Conservation (phyloP, 1,140 invertebrate genomes). For the Cyrtorhinus lividipennis region DNA sequence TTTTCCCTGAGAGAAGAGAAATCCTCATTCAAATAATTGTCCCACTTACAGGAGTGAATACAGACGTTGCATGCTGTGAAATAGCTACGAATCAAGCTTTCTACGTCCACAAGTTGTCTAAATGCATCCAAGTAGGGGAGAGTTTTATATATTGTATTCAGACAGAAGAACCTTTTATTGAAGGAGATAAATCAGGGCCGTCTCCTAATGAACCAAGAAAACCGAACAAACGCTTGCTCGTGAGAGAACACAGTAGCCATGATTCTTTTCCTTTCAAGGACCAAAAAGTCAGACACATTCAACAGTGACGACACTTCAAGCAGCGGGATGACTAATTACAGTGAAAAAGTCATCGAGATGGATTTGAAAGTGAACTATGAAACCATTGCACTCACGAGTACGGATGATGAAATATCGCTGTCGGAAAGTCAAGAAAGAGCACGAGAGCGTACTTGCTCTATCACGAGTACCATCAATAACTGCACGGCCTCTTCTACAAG, state of each 20-base stretch:
- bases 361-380: background rate
- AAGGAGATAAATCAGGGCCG: no score
- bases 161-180: no score
- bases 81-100: no score
- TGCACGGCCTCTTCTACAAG: background rate
- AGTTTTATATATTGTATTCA: no score
- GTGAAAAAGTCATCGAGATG: background rate
- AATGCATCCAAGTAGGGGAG: no score
- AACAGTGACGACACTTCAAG: background rate
- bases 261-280: background rate
- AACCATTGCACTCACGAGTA: background rate
- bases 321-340: background rate
- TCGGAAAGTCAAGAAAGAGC: background rate
- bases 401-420: background rate
- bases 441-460: background rate
- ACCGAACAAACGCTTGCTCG: background rate
- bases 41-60: no score
- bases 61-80: no score
- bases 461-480: background rate
- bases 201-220: no score
- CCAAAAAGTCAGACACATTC: background rate
- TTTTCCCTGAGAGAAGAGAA: no score
- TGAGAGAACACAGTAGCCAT: background rate
- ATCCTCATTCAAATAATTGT: no score
- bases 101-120: no score